Conservation (phyloP, 1,140 invertebrate genomes). For the Psix sp. region DNA sequence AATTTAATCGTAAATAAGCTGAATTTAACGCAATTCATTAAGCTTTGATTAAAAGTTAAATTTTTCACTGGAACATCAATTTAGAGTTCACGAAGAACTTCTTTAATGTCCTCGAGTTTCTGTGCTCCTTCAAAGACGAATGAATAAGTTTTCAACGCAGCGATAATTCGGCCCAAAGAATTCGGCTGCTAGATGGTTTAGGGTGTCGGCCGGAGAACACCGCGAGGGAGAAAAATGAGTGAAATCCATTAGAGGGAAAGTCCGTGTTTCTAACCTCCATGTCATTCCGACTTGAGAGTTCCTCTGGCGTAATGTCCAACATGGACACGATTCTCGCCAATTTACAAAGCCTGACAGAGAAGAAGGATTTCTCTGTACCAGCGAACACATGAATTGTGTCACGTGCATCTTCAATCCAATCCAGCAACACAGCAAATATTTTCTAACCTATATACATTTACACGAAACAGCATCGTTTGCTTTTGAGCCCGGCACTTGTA, state of each 20-base stretch:
- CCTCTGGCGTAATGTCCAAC: conserved; percentile 21
- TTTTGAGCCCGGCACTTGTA: too few relatives aligned
- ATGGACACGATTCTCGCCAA: conserved; percentile 24
- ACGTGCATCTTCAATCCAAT: too few relatives aligned
- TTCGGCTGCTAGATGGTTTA: conserved; percentile 50
- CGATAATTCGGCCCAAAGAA: conserved; percentile 49
- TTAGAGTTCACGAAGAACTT: conserved; percentile 30
- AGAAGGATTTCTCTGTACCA: too few relatives aligned
- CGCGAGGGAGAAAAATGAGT: conserved; percentile 76
- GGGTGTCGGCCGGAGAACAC: conserved; percentile 59
- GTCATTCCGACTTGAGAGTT: conserved; percentile 13
- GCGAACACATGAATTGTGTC: too few relatives aligned
- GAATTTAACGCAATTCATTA: too few relatives aligned
- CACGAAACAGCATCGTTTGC: too few relatives aligned
- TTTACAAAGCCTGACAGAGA: conserved; percentile 2
- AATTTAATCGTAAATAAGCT: too few relatives aligned
- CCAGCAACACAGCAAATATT: too few relatives aligned
- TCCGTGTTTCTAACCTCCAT: conserved; percentile 46
- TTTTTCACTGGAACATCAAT: conserved; percentile 26
- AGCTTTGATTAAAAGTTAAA: too few relatives aligned
- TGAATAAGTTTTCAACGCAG: conserved; percentile 50
- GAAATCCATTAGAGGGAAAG: conserved; percentile 77
- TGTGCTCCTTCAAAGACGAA: conserved; percentile 31
- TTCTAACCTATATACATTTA: too few relatives aligned
- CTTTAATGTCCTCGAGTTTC: conserved; percentile 39